phyloP scores from a whole-genome alignment of 2,113 vertebrate species.

The Hippocampus mohnikei region DNA sequence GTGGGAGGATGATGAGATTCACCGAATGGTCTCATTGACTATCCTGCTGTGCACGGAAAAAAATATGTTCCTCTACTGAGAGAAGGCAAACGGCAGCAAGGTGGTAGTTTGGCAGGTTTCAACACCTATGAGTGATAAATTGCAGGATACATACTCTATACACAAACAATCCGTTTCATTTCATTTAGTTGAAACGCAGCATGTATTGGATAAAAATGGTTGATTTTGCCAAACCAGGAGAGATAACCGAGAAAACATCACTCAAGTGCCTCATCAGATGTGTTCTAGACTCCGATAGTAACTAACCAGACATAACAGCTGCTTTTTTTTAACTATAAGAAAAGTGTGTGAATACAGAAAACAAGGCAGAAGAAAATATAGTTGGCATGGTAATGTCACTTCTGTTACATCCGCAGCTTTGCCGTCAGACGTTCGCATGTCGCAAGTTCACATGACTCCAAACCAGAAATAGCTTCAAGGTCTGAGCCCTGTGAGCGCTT shows the following conservation, averaged over 20 bases:
- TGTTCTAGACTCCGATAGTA: neutral
- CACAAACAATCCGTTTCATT: neutral
- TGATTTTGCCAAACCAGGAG: neutral
- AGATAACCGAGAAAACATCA: neutral
- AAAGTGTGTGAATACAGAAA: neutral
- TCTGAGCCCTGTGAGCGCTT: neutral
- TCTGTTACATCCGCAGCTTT: conserved; percentile 7
- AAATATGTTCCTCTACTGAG: neutral
- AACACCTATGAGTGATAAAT: neutral
- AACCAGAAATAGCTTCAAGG: neutral
- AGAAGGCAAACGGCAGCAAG: neutral
- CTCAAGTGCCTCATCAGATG: neutral
- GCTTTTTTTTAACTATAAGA: neutral
- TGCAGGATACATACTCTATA: neutral
- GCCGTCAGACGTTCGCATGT: conserved; percentile 7
- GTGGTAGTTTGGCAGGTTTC: neutral
- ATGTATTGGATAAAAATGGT: too few relatives aligned
- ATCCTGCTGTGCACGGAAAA: neutral
- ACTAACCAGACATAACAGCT: neutral
- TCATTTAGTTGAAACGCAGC: too few relatives aligned
- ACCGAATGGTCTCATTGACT: neutral
- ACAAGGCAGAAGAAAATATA: conserved; percentile 12
- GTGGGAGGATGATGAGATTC: neutral
- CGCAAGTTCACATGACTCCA: neutral
- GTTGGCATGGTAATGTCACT: conserved; percentile 24